Evolutionary conservation across 2,113 vertebrate genomes (phyloP).

Genomic region (Salvelinus alpinus): DNA sequence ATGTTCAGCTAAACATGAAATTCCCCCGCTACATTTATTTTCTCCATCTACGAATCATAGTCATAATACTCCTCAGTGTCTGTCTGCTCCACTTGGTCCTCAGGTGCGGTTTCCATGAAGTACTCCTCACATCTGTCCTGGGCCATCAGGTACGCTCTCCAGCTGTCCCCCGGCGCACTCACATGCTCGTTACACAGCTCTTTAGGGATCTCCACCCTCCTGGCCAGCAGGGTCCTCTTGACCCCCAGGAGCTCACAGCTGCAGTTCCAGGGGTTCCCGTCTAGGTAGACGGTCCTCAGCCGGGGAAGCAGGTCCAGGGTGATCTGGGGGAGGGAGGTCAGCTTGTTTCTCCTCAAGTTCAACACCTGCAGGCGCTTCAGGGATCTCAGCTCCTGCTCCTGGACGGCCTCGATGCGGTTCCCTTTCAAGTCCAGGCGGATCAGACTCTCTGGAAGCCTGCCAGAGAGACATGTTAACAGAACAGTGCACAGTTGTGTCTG

Average conservation of each 20-base stretch:
- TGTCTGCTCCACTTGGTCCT: slow-evolving; percentile 14
- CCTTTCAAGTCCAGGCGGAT: slow-evolving; percentile 79
- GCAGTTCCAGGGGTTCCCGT: slow-evolving; percentile 81
- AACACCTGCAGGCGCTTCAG: slow-evolving; percentile 79
- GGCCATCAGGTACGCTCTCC: slow-evolving; percentile 3
- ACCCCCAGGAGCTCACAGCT: slow-evolving; percentile 74
- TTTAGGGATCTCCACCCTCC: slow-evolving; percentile 73
- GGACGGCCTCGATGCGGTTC: slow-evolving; percentile 71
- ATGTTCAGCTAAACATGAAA: too few species aligned
- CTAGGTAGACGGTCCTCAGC: slow-evolving; percentile 75
- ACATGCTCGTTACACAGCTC: slow-evolving; percentile 70
- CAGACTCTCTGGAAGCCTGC: slow-evolving; percentile 76
- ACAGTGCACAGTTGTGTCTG: not conserved
- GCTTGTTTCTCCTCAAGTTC: slow-evolving; percentile 78
- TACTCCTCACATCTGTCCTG: slow-evolving; percentile 3
- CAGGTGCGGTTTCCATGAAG: too few species aligned
- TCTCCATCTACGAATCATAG: slow-evolving; percentile 64
- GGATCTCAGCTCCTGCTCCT: slow-evolving; percentile 70
- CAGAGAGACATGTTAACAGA: not conserved
- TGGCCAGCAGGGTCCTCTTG: slow-evolving; percentile 67
- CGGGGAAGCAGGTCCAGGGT: slow-evolving; percentile 70
- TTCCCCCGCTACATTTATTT: too few species aligned
- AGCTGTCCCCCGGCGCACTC: slow-evolving; percentile 58
- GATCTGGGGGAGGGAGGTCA: slow-evolving; percentile 71
- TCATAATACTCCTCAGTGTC: slow-evolving; percentile 76